phyloP scores from a whole-genome alignment of 2,797 vertebrate genomes.

The Oreonectes daqikongensis region DNA sequence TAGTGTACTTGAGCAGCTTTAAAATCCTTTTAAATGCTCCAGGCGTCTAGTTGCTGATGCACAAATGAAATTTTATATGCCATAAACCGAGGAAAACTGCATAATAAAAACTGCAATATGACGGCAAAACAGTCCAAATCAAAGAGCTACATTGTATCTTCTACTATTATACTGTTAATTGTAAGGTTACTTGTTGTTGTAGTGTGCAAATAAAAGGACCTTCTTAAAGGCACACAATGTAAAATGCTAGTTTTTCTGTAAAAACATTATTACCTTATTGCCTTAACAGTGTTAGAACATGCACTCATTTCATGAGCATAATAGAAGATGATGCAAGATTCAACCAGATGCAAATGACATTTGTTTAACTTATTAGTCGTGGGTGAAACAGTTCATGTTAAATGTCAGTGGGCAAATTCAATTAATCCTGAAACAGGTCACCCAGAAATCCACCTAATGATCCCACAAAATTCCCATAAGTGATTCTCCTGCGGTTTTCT shows the following conservation, averaged over 20 bases:
- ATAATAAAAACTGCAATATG: not conserved
- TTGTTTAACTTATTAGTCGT: constrained; percentile 35
- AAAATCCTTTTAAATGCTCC: not conserved
- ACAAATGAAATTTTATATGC: too few relatives aligned
- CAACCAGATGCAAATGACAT: not conserved
- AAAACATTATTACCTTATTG: too few relatives aligned
- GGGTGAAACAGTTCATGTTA: constrained; percentile 22
- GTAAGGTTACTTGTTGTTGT: not conserved
- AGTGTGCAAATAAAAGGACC: not conserved
- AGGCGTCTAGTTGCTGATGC: not conserved
- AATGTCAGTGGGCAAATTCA: constrained; percentile 35
- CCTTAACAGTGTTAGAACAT: constrained; percentile 25
- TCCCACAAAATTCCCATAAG: constrained; percentile 8
- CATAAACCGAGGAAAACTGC: not conserved
- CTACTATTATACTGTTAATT: not conserved
- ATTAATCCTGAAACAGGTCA: constrained; percentile 34
- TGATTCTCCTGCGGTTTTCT: not conserved
- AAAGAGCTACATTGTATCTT: not conserved
- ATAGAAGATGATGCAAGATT: not conserved
- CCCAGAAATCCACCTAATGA: constrained; percentile 11
- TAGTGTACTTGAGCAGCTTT: not conserved
- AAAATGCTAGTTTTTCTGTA: not conserved
- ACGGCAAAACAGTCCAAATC: not conserved
- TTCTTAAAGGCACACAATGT: constrained; percentile 12
- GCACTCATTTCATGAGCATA: constrained; percentile 8